Percentiles rank a stretch among this genome's conserved stretches.
phyloP scores from a whole-genome alignment of 1,140 invertebrate species.

The Diploscapter pachys region DNA sequence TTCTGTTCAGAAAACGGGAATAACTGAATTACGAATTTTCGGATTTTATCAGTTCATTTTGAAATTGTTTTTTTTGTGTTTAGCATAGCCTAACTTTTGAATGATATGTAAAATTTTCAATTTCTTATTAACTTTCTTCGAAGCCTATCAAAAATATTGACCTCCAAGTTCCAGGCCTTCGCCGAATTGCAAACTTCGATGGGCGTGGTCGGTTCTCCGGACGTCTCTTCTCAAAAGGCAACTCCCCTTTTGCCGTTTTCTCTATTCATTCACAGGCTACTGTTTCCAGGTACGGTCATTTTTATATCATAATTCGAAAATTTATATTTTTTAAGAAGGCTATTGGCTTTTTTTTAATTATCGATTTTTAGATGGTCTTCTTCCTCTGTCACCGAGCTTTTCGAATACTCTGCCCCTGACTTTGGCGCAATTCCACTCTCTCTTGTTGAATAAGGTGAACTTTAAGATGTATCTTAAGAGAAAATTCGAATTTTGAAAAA shows the following conservation, averaged over 20 bases:
- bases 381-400: constrained; percentile 20
- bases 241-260: not conserved
- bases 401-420: constrained; percentile 61
- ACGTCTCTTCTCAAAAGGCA: constrained; percentile 1
- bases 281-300: not conserved
- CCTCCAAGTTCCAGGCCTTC: constrained; percentile 70
- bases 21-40: no score
- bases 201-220: not conserved
- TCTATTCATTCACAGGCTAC: not conserved
- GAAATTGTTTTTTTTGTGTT: no score
- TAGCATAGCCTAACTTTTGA: no score
- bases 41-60: no score
- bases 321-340: not conserved
- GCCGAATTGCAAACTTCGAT: constrained; percentile 98
- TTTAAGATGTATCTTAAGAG: no score
- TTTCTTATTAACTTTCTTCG: no score
- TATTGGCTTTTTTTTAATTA: no score
- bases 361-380: not conserved
- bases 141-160: no score
- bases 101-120: no score
- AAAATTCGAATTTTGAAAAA: no score
- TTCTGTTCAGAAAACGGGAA: no score
- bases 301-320: not conserved
- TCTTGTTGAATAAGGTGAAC: constrained; percentile 63
- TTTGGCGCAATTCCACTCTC: constrained; percentile 88